Evolutionary conservation across 2,888 invertebrate species (phyloP), one percentile per base, ranked within the genome.

Genomic region (Tetropium fuscum): DNA sequence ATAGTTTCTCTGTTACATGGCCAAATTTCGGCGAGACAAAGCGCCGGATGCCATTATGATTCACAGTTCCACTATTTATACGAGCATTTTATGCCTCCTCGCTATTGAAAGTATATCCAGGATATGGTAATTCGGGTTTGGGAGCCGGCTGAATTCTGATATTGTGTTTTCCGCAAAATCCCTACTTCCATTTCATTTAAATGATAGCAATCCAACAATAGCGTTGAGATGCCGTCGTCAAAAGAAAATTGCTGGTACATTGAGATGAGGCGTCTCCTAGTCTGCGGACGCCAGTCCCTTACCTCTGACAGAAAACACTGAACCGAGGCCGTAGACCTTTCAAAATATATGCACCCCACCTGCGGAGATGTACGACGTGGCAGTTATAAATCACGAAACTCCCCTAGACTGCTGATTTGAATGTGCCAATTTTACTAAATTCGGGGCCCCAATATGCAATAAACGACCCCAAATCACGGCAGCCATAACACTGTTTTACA

Each of bases 301-400:
- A 41, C 53, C 53, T 47, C 44, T 32, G 53, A 53, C 53, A 53
- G 41, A 47, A 58, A 58, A 58, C 58, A 47, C 25, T 63, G 67
- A 69, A 73, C 71, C 71, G 68, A 72, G 71, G n/a, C n/a, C 70
- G 70, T 69, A 69, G 63, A 63, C 68, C 68, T 66, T 64, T 68
- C 72, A 68, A 74, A 75, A 73, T 72, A 66, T 72, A 76, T 76
- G 71, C 76, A 76, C 76, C 74, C 74, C 70, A 64, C 63, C 56
- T 60, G 61, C 63, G 63, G 62, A 65, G 65, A 71, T 72, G 67
- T 72, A 73, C 61, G 68, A 53, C 62, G 65, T 58, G 56, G 64
- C 70, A 60, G 70, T 73, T 74, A 78, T 78, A 78, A 78, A 78
- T 78, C 78, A 78, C 73, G 72, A 75, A 75, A 76, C 75, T 72